Percentiles rank a stretch among this genome's conserved stretches.
These are phyloP conservation scores for Stenoptilia bipunctidactyla DNA, from an alignment of 2,888 invertebrate species.

Conservation along the genomic window DNA sequence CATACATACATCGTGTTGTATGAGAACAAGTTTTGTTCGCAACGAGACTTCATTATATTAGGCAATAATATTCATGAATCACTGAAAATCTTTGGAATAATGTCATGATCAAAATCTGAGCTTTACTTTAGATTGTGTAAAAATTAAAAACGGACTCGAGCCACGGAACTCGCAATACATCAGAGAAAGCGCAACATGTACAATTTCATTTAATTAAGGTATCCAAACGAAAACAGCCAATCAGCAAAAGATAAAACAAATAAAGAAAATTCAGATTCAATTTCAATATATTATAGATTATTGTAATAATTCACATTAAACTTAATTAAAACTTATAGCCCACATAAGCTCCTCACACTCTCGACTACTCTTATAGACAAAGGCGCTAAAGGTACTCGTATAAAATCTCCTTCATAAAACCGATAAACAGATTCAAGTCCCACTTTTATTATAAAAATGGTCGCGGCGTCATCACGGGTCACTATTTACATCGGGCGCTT, in stretches of 20 bases:
- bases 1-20: no score
- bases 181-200: no score
- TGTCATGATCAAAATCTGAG: no score
- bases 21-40: no score
- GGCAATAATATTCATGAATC: no score
- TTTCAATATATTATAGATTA: slow-evolving; percentile 72
- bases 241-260: slow-evolving; percentile 65
- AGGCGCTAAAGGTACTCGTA: slow-evolving; percentile 69
- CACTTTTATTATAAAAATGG: slow-evolving; percentile 70
- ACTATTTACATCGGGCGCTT: slow-evolving; percentile 51
- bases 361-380: slow-evolving; percentile 59
- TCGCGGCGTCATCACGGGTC: slow-evolving; percentile 8
- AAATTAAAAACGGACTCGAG: no score
- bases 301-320: slow-evolving; percentile 71
- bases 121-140: no score
- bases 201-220: no score
- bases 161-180: no score
- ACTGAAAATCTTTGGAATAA: no score
- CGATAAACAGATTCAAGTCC: slow-evolving; percentile 71
- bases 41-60: no score
- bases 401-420: slow-evolving; percentile 70
- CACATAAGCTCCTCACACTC: slow-evolving; percentile 67
- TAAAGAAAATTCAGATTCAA: slow-evolving; percentile 67
- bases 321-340: slow-evolving; percentile 68
- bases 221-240: slow-evolving; percentile 43